Percentiles rank a stretch among this genome's conserved stretches.
Evolutionary conservation across 2,888 invertebrate species (phyloP).

Genomic region (Harpalus rubripes): DNA sequence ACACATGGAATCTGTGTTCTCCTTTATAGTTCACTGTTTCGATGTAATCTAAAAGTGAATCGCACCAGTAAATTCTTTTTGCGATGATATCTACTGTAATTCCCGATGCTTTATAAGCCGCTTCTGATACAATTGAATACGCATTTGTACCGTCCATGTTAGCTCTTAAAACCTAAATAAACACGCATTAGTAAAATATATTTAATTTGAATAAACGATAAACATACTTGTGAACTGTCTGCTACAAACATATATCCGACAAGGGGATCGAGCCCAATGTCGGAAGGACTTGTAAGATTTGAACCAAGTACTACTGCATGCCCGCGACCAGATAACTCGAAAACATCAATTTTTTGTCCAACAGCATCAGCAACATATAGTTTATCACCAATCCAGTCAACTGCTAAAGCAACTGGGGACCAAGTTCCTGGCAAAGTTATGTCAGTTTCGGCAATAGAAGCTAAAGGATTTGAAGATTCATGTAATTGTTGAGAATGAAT

Average conservation of each 20-base stretch:
- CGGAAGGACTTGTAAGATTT: conserved; percentile 93
- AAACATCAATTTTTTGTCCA: conserved; percentile 96
- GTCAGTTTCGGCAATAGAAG: conserved; percentile 80
- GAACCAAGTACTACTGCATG: conserved; percentile 95
- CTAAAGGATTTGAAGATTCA: conserved; percentile 76
- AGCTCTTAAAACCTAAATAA: conserved; percentile 84
- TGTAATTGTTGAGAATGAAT: conserved; percentile 82
- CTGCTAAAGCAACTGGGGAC: conserved; percentile 94
- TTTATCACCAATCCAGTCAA: conserved; percentile 98
- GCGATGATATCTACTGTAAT: conserved; percentile 94
- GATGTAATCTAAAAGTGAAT: conserved; percentile 95
- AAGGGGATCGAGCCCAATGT: conserved; percentile 95
- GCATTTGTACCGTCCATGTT: conserved; percentile 96
- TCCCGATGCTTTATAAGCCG: conserved; percentile 95
- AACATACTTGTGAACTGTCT: conserved; percentile 86
- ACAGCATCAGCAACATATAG: conserved; percentile 96
- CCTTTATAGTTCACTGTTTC: conserved; percentile 97
- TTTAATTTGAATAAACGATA: conserved; percentile 1
- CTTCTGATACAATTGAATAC: conserved; percentile 91
- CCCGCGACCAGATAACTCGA: conserved; percentile 91
- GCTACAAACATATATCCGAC: conserved; percentile 93
- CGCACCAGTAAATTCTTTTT: conserved; percentile 97
- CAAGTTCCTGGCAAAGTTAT: conserved; percentile 90
- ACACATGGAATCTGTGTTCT: conserved; percentile 87
- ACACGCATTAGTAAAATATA: conserved; percentile 45